Percentiles rank a stretch among this genome's conserved stretches.
These are phyloP conservation scores for Alexandromys fortis DNA, from an alignment of 2,113 vertebrate species.

Conservation along the genomic window DNA sequence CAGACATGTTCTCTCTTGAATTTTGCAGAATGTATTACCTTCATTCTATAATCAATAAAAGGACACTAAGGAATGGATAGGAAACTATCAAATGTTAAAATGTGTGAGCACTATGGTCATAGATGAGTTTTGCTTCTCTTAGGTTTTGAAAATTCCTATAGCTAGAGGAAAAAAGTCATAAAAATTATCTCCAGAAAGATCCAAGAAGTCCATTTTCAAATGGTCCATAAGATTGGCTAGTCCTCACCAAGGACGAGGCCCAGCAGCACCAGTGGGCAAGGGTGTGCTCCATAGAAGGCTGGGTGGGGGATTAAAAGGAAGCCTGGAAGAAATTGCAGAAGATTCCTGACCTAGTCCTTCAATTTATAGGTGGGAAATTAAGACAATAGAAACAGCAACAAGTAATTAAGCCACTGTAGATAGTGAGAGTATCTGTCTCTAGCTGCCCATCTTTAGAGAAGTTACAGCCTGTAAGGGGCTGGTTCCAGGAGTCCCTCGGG, in stretches of 20 bases:
- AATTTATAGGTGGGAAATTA: neutral
- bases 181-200: neutral
- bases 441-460: neutral
- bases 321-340: neutral
- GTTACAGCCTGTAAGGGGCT: neutral
- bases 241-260: neutral
- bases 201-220: neutral
- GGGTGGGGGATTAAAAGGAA: neutral
- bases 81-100: conserved; percentile 16
- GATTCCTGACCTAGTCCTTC: neutral
- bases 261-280: neutral
- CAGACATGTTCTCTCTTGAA: neutral
- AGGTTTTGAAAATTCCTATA: neutral
- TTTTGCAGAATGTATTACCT: neutral
- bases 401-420: neutral
- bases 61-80: neutral
- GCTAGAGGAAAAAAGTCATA: neutral
- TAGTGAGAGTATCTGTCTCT: neutral
- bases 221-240: neutral
- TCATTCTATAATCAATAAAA: neutral
- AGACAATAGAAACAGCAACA: neutral
- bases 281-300: neutral
- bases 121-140: neutral
- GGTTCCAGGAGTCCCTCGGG: neutral
- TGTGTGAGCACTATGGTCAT: neutral